Evolutionary conservation across 2,888 invertebrate species (phyloP).

Genomic region (Lamellibrachia satsuma): DNA sequence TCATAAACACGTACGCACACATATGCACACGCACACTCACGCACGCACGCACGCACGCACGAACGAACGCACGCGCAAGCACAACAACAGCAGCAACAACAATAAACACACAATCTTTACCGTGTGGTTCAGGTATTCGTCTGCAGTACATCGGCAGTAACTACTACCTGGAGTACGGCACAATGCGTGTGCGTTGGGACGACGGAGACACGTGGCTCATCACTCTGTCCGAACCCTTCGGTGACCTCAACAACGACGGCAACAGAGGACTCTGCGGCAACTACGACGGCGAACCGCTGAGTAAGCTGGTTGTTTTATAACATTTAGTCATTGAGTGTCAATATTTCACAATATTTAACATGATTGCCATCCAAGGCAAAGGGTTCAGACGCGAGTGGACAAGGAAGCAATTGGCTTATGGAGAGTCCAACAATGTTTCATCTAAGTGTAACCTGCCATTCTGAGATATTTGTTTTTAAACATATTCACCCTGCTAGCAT

Average conservation of each 20-base stretch:
- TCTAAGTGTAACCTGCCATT: no score
- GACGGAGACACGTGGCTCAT: slow-evolving; percentile 23
- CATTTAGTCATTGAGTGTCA: no score
- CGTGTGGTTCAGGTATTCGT: slow-evolving; percentile 20
- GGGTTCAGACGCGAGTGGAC: no score
- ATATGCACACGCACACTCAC: slow-evolving; percentile 34
- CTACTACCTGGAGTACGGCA: slow-evolving; percentile 33
- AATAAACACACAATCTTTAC: background rate
- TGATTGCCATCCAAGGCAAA: no score
- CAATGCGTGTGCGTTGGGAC: slow-evolving; percentile 33
- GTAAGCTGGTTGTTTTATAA: slow-evolving; percentile 19
- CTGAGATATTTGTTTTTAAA: no score
- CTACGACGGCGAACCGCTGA: slow-evolving; percentile 44
- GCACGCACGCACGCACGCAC: slow-evolving; percentile 27
- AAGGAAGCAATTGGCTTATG: no score
- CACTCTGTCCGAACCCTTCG: slow-evolving; percentile 25
- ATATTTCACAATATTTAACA: no score
- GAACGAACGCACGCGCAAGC: background rate
- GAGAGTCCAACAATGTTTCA: no score
- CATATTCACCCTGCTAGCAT: no score
- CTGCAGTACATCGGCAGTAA: slow-evolving; percentile 33
- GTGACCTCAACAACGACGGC: background rate
- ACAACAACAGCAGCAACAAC: background rate
- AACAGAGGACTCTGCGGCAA: slow-evolving; percentile 67
- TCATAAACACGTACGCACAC: slow-evolving; percentile 24